Percentiles rank a stretch among this genome's conserved stretches.
phyloP scores from a whole-genome alignment of 2,797 vertebrate species.

The Meda fulgida region DNA sequence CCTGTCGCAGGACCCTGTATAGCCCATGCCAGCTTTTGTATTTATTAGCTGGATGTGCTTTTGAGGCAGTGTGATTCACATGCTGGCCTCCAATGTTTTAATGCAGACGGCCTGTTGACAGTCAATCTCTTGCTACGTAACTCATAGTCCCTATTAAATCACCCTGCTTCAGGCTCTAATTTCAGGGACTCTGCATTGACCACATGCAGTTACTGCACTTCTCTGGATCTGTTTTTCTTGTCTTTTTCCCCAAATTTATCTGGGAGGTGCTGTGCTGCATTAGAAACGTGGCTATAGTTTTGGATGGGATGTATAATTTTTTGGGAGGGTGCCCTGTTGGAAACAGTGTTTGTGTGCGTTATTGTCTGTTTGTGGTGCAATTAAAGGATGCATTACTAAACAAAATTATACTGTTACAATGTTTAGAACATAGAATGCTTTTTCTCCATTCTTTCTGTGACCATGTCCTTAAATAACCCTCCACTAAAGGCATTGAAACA shows the following conservation, averaged over 20 bases:
- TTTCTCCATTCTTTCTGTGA: not conserved
- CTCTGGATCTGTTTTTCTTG: not conserved
- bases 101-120: not conserved
- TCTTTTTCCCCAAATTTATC: constrained; percentile 1
- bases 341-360: not conserved
- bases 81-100: constrained; percentile 20
- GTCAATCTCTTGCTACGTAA: constrained; percentile 6
- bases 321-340: constrained; percentile 9
- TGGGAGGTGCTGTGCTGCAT: constrained; percentile 26
- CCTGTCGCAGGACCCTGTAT: not conserved
- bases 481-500: not conserved
- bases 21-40: constrained; percentile 23
- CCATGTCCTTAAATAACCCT: constrained; percentile 26
- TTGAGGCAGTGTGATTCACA: constrained; percentile 17
- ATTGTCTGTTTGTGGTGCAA: constrained; percentile 23
- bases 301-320: constrained; percentile 32
- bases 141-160: constrained; percentile 20
- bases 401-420: constrained; percentile 8
- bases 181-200: constrained; percentile 30
- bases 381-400: constrained; percentile 6
- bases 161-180: constrained; percentile 15
- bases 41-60: constrained; percentile 41
- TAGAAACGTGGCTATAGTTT: constrained; percentile 29
- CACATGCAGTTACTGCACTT: constrained; percentile 25
- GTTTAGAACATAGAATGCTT: not conserved